These are phyloP conservation scores for Saguinus midas DNA, from an alignment of 2,113 vertebrate genomes.

Conservation along the genomic window DNA sequence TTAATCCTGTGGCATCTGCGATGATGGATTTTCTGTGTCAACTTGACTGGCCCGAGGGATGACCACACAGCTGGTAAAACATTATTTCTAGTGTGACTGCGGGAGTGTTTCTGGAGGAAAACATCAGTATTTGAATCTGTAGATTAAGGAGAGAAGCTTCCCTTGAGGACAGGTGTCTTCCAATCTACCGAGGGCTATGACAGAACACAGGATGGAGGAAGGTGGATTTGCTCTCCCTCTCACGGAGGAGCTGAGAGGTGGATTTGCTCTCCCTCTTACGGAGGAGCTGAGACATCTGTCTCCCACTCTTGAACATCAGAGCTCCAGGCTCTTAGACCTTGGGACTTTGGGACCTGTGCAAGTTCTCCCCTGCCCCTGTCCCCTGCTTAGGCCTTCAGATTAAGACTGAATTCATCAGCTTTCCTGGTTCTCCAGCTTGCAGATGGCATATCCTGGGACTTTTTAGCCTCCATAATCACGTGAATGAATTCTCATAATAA, in stretches of 20 bases:
- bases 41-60: neutral
- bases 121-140: neutral
- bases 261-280: neutral
- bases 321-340: neutral
- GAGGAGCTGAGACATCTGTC: neutral
- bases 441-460: neutral
- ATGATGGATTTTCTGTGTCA: neutral
- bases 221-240: neutral
- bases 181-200: neutral
- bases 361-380: fast-evolving
- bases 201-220: neutral
- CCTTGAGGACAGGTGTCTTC: neutral
- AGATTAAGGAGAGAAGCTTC: neutral
- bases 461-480: neutral
- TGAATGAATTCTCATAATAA: neutral
- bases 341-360: neutral
- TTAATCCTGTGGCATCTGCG: neutral
- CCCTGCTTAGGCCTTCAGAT: neutral
- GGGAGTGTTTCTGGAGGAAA: neutral
- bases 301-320: neutral
- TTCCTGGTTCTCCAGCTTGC: neutral
- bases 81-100: neutral
- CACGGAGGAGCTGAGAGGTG: neutral
- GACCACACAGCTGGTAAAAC: neutral
- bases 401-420: neutral